Base-by-base conservation (phyloP, 2,888 invertebrate species). In the Celastrina argiolus region DNA sequence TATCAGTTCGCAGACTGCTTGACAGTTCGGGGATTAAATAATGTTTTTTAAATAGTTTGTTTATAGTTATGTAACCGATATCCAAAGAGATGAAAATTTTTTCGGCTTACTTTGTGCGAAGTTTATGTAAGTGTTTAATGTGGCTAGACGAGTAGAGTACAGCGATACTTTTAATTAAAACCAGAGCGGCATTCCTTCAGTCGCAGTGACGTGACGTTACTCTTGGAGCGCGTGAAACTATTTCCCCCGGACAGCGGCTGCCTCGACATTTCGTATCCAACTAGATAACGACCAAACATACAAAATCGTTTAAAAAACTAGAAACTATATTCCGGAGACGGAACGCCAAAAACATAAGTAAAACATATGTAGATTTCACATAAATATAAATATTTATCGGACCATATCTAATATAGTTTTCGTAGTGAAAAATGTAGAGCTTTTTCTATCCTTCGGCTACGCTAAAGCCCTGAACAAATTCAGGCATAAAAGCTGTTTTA, bases 401-500 rank as follows among this genome's bases (percentile, higher is more conserved):
- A 51, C 51, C 51, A 51, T 56, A 51, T 59, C 41, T 66, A 41
- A 56, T 66, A 66, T 61, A 59, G 64, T 67, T 67, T 66, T 61
- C 34, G 56, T 78, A 80, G 82, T 80, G 81, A 79, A 82, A 81
- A 82, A 83, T 82, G 78, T 79, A 75, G 75, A 78, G 79, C 76
- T 78, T 84, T 83, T 81, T 83, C 81, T 86, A 84, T 83, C 76
- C 77, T 77, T 79, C 77, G 78, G 80, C 78, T 76, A 77, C 75
- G 77, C 78, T 80, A 83, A 85, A 84, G 79, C 79, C 79, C 76
- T 51, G 80, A 77, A 82, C 83, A 82, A 82, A 81, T 78, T 77
- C 74, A 75, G 77, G 81, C 78, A 83, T 82, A 79, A 86, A 86
- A 84, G 81, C 85, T 81, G 82, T 85, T 87, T 88, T 85, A 87